Percentiles rank a stretch among this genome's conserved stretches.
Evolutionary conservation across 2,113 vertebrate genomes (phyloP).

Genomic region (Xiphophorus maculatus): DNA sequence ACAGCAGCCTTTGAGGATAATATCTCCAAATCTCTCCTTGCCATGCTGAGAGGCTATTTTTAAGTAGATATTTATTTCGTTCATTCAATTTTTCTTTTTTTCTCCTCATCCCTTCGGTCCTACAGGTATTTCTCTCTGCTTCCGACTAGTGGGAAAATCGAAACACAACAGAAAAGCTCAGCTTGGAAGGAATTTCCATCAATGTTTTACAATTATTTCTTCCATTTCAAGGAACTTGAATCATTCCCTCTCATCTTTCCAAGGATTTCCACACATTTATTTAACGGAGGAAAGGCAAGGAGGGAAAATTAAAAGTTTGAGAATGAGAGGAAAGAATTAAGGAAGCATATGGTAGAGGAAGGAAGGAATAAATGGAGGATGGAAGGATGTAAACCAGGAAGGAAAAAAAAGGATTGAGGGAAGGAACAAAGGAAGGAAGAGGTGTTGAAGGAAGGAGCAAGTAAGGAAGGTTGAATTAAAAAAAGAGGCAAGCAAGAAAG

Average conservation of each 20-base stretch:
- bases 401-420: too few relatives aligned
- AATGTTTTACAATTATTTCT: slow-evolving; percentile 44
- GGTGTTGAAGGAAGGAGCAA: too few relatives aligned
- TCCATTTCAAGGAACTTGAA: slow-evolving; percentile 21
- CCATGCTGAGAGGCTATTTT: slow-evolving; percentile 83
- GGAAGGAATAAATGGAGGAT: too few relatives aligned
- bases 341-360: too few relatives aligned
- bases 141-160: slow-evolving; percentile 62
- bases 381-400: too few relatives aligned
- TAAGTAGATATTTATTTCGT: slow-evolving; percentile 81
- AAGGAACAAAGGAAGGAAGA: too few relatives aligned
- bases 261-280: too few relatives aligned
- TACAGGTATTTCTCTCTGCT: slow-evolving; percentile 59
- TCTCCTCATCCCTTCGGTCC: slow-evolving; percentile 36
- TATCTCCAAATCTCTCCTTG: slow-evolving; percentile 82
- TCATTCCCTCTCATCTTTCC: not conserved
- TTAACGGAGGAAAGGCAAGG: too few relatives aligned
- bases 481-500: too few relatives aligned
- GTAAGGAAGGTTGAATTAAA: too few relatives aligned
- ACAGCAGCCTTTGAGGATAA: slow-evolving; percentile 84
- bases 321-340: too few relatives aligned
- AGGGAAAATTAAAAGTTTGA: too few relatives aligned
- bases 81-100: slow-evolving; percentile 70
- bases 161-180: slow-evolving; percentile 58
- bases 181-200: slow-evolving; percentile 62